Conservation (phyloP, 2,888 invertebrate genomes). For the Polymixis flavicincta region DNA sequence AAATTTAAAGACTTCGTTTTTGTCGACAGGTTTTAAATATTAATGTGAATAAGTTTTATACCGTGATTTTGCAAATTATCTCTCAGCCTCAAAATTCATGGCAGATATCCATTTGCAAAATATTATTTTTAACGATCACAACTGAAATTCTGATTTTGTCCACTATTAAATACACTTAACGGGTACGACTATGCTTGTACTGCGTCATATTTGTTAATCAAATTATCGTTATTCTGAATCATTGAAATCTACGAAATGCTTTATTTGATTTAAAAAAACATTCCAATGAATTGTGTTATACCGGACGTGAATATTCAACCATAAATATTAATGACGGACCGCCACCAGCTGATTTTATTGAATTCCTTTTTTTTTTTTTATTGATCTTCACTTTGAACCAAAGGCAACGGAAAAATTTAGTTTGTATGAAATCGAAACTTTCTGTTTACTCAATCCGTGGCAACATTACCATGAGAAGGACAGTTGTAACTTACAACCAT, state of each 20-base stretch:
- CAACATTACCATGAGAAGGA: slow-evolving; percentile 14
- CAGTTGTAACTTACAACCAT: slow-evolving; percentile 58
- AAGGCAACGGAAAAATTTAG: slow-evolving; percentile 3
- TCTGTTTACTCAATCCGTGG: slow-evolving; percentile 18
- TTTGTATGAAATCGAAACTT: slow-evolving; percentile 30
- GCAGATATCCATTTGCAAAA: not conserved
- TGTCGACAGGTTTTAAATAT: not conserved
- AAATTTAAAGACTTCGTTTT: not conserved
- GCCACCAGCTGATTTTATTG: slow-evolving; percentile 25
- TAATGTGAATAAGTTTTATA: too few relatives aligned
- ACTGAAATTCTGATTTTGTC: not conserved
- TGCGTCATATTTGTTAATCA: not conserved
- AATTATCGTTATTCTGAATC: not conserved
- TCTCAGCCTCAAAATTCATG: not conserved
- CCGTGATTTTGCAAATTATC: not conserved
- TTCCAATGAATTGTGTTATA: not conserved
- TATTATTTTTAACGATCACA: not conserved
- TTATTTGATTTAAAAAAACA: too few relatives aligned
- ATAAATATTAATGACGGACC: slow-evolving; percentile 32
- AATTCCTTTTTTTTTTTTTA: too few relatives aligned
- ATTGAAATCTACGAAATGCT: not conserved
- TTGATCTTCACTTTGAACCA: slow-evolving; percentile 29
- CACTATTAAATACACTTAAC: not conserved
- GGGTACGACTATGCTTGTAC: too few relatives aligned
- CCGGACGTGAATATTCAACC: not conserved